These are phyloP conservation scores for Lathronympha strigana DNA, from an alignment of 2,888 invertebrate species.

Conservation along the genomic window DNA sequence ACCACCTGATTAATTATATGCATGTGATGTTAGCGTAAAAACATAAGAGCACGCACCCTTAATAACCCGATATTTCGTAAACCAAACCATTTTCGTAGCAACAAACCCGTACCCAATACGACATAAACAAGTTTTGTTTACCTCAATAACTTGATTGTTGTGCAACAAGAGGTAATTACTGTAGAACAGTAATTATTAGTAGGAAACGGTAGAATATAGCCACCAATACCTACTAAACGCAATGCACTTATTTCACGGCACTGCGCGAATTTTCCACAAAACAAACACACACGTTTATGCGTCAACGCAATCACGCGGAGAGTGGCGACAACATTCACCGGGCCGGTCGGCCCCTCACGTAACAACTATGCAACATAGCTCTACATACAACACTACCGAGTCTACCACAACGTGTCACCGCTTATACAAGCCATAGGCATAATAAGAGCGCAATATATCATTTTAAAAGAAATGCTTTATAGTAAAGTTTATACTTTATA, in stretches of 20 bases:
- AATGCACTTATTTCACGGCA: neutral
- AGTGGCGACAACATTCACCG: constrained; percentile 34
- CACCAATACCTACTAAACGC: neutral
- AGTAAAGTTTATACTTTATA: neutral
- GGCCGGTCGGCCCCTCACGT: constrained; percentile 15
- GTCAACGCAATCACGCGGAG: constrained; percentile 21
- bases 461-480: neutral
- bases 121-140: constrained; percentile 12
- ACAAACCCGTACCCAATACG: neutral
- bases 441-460: neutral
- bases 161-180: neutral
- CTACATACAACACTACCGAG: constrained; percentile 1
- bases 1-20: neutral
- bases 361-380: constrained; percentile 1
- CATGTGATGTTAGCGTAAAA: neutral
- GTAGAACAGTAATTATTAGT: neutral
- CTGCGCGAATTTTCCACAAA: neutral
- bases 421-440: neutral
- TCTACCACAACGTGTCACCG: neutral
- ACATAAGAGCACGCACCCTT: neutral
- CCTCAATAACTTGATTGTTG: constrained; percentile 11
- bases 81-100: neutral
- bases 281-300: constrained; percentile 24
- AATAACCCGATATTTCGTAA: constrained; percentile 1
- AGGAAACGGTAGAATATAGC: no score